A percentile compares a stretch with the other conserved stretches of the same genome.
Evolutionary conservation across 1,140 invertebrate species (phyloP).

Genomic region (Anastrepha ludens): DNA sequence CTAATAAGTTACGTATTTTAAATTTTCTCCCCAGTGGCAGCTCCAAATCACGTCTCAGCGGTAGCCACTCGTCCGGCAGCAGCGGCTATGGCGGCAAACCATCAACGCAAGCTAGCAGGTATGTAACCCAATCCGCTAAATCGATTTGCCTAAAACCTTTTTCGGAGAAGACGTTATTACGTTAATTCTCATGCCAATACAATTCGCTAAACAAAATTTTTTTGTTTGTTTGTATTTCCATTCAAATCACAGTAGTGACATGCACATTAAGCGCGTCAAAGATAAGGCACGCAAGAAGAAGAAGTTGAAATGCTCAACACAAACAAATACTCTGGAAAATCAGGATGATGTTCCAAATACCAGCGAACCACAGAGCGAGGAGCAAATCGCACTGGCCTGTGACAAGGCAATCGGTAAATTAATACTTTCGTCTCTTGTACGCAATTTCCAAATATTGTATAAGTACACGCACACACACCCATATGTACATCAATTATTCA

Average conservation of each 20-base stretch:
- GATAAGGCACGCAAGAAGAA: slow-evolving; percentile 76
- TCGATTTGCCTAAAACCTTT: background rate
- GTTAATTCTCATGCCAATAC: slow-evolving; percentile 41
- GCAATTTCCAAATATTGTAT: slow-evolving; percentile 13
- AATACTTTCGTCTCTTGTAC: slow-evolving; percentile 39
- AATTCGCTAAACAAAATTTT: background rate
- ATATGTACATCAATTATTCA: background rate
- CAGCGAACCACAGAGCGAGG: slow-evolving; percentile 53
- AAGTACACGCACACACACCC: background rate
- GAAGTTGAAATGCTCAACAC: slow-evolving; percentile 71
- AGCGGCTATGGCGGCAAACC: slow-evolving; percentile 84
- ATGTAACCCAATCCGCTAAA: slow-evolving; percentile 9
- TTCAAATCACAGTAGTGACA: slow-evolving; percentile 68
- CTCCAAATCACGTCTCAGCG: slow-evolving; percentile 85
- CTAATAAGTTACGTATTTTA: background rate
- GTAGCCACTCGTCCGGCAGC: slow-evolving; percentile 84
- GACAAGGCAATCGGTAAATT: slow-evolving; percentile 56
- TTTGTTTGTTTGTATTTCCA: background rate
- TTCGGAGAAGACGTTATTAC: background rate
- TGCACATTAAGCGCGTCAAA: slow-evolving; percentile 75
- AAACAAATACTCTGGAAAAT: slow-evolving; percentile 58
- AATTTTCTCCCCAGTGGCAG: slow-evolving; percentile 77
- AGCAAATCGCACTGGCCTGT: slow-evolving; percentile 45
- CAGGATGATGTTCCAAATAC: slow-evolving; percentile 55
- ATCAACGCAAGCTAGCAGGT: slow-evolving; percentile 78